Evolutionary conservation across 2,888 invertebrate genomes (phyloP).

Genomic region (Lithodes maja): DNA sequence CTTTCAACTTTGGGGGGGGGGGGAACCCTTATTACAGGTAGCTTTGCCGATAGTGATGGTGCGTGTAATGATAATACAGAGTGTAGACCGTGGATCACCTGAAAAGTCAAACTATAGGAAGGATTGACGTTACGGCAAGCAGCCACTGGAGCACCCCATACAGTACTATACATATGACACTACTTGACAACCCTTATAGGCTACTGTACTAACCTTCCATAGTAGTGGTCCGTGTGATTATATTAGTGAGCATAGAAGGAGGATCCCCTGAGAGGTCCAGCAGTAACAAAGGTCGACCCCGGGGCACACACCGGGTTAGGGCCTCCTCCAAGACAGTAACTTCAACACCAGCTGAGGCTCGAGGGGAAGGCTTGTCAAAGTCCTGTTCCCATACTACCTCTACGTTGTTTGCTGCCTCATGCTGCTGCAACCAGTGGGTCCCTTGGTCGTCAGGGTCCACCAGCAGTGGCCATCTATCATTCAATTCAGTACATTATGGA

Average conservation of each 20-base stretch:
- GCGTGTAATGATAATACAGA: constrained; percentile 43
- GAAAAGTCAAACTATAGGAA: constrained; percentile 56
- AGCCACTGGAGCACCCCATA: constrained; percentile 34
- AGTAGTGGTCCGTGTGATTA: constrained; percentile 43
- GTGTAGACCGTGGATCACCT: constrained; percentile 57
- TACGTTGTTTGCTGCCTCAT: constrained; percentile 49
- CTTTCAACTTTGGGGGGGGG: no score
- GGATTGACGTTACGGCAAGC: constrained; percentile 43
- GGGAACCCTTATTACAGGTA: no score
- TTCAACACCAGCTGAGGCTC: constrained; percentile 19
- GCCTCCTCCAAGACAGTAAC: constrained; percentile 56
- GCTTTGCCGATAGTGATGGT: constrained; percentile 12
- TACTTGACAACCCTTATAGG: no score
- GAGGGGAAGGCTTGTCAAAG: constrained; percentile 23
- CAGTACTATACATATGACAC: neutral
- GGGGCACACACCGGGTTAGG: constrained; percentile 49
- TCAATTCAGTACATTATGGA: no score
- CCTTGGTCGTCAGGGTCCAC: constrained; percentile 68
- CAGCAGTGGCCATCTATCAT: constrained; percentile 58
- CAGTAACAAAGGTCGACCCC: constrained; percentile 51
- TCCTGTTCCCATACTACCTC: constrained; percentile 58
- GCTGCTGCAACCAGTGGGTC: constrained; percentile 62
- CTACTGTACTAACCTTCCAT: constrained; percentile 45
- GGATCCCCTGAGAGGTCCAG: constrained; percentile 62
- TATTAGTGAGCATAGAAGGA: constrained; percentile 45